Base-by-base conservation (phyloP, 1,140 invertebrate species). In the Anastrepha ludens region DNA sequence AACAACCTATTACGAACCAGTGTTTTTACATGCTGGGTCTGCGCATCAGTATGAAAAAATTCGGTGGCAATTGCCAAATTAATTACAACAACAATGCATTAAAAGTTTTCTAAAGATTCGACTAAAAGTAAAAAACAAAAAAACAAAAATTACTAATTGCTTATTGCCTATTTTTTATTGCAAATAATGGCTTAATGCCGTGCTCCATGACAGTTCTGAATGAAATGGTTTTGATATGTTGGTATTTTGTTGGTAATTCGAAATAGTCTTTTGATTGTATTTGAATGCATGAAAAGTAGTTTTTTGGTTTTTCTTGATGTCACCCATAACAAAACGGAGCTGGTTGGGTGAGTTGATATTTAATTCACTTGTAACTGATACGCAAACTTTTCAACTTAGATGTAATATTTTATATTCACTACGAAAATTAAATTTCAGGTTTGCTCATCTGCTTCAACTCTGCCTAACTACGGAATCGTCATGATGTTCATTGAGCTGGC, bases 11-110 rank as follows among this genome's bases (percentile, higher is more conserved):
- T 29, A 0, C 29, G 29, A 29, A 29, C 29, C 29, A 29, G 29
- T 29, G 29, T 29, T 1, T 29, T 29, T 29, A 29, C 29, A 1
- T 29, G 29, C 2, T 8, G 64, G 64, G 64, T 67, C 5, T 55
- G n/a, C 41, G 47, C 47, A 55, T 3, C 2, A 5, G 64, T 39
- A 67, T 39, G 15, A 13, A 11, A 55, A 11, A 62, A 62, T 62
- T 74, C 67, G 41, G 67, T 74, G 7, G 74, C 47, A 20, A 81
- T 55, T 55, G n/a, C 41, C 74, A 20, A 50, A 81, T 41, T 81
- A 47, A 81, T 29, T 81, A 55, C 47, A 81, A 81, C 47, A 55
- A 81, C 47, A 29, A 81, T 3, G 17, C 74, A 81, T 81, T 81
- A 81, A 81, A 29, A 13, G 1, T 81, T 50, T 11, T 55, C 47